Percentiles rank a stretch among this genome's conserved stretches.
phyloP scores from a whole-genome alignment of 64 coral and sea anemone genomes.

The Acropora tenuis region DNA sequence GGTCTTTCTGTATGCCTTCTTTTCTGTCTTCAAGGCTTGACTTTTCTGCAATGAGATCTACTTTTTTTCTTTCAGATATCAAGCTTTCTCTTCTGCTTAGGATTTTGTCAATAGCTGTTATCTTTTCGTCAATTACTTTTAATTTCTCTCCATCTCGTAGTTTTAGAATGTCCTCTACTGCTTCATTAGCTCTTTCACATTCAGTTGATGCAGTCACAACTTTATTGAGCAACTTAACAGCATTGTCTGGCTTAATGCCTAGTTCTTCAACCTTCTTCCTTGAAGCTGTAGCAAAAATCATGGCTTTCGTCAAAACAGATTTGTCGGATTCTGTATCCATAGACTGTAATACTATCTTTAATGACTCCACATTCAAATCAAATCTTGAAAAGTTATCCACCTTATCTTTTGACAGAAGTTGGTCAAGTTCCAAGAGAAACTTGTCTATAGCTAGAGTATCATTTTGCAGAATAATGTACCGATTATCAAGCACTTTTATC shows the following conservation, averaged over 20 bases:
- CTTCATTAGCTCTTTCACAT: slow-evolving; percentile 61
- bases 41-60: slow-evolving; percentile 68
- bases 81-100: slow-evolving; percentile 63
- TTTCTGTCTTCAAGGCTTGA: slow-evolving; percentile 48
- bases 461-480: slow-evolving; percentile 77
- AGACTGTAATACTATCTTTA: slow-evolving; percentile 72
- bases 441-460: slow-evolving; percentile 66
- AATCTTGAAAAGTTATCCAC: slow-evolving; percentile 68
- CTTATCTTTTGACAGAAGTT: slow-evolving; percentile 59
- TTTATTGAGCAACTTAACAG: slow-evolving; percentile 55
- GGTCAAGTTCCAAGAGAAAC: slow-evolving; percentile 81
- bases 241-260: slow-evolving; percentile 69
- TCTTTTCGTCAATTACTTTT: slow-evolving; percentile 60
- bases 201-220: slow-evolving; percentile 62
- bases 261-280: slow-evolving; percentile 66
- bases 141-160: slow-evolving; percentile 59
- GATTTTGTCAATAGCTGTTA: slow-evolving; percentile 56
- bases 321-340: slow-evolving; percentile 68
- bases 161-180: slow-evolving; percentile 61
- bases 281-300: slow-evolving; percentile 68
- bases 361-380: slow-evolving; percentile 67
- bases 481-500: slow-evolving; percentile 66
- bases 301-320: slow-evolving; percentile 77
- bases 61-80: slow-evolving; percentile 62
- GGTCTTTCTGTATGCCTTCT: slow-evolving; percentile 59